Conservation (phyloP, 2,888 invertebrate genomes). For the Mythimna lalbum region DNA sequence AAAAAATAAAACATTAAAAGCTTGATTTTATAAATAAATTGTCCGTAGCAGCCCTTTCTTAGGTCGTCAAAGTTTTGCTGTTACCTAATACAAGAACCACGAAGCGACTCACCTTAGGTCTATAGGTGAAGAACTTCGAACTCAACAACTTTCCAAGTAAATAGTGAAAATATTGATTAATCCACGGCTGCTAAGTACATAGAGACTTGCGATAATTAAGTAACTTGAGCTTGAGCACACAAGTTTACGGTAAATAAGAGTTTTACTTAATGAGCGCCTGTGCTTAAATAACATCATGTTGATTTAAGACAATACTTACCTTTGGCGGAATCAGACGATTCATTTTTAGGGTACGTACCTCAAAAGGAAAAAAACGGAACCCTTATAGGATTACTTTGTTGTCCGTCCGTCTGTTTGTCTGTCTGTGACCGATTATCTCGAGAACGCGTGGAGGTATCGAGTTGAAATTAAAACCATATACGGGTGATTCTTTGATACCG, state of each 20-base stretch:
- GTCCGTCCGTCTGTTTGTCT: no score
- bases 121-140: constrained; percentile 29
- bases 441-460: no score
- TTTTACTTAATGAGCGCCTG: constrained; percentile 7
- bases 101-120: constrained; percentile 18
- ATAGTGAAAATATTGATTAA: constrained; percentile 50
- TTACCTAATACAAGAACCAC: constrained; percentile 39
- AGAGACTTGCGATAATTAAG: constrained; percentile 31
- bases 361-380: no score
- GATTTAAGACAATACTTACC: background rate
- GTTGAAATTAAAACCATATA: no score
- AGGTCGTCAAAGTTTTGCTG: constrained; percentile 20
- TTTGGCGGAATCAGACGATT: background rate
- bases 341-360: no score
- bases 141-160: constrained; percentile 29
- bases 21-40: no score
- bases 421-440: no score
- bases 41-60: constrained; percentile 2
- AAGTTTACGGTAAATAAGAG: constrained; percentile 11
- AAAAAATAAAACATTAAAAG: no score
- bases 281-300: constrained; percentile 8
- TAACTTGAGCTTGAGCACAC: constrained; percentile 13
- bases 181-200: background rate
- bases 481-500: no score
- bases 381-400: no score